Evolutionary conservation across 2,113 vertebrate species (phyloP).

Genomic region (Amblyornis subalaris): DNA sequence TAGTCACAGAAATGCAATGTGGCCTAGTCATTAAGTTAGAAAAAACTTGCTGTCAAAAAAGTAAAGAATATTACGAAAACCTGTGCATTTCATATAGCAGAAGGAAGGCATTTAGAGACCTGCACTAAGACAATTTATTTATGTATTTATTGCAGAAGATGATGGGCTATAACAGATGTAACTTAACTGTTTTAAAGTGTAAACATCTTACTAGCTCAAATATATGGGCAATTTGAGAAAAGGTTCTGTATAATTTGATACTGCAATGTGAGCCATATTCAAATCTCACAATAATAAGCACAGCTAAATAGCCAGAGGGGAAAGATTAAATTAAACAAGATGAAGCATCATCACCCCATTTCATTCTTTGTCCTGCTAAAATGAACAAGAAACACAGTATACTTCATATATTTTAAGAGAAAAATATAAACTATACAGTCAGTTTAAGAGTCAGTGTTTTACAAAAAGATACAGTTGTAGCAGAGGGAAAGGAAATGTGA

Average conservation of each 20-base stretch:
- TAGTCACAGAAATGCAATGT: neutral
- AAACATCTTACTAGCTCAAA: neutral
- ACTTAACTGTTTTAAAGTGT: neutral
- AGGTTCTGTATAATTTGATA: neutral
- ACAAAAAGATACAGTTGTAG: neutral
- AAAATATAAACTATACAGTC: neutral
- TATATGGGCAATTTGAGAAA: neutral
- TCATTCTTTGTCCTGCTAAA: neutral
- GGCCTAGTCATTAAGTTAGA: neutral
- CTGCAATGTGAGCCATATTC: neutral
- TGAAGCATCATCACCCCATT: neutral
- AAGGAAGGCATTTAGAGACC: neutral
- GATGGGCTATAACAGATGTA: neutral
- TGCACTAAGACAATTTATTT: neutral
- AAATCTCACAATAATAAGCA: neutral
- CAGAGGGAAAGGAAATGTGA: neutral
- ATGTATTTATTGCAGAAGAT: neutral
- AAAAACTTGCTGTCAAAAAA: constrained; percentile 3
- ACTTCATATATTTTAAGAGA: neutral
- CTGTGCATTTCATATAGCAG: neutral
- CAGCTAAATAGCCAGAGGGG: neutral
- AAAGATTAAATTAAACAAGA: constrained; percentile 3
- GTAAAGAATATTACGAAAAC: neutral
- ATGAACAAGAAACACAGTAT: neutral
- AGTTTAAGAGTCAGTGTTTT: neutral